Conservation (phyloP, 2,888 invertebrate species). For the Stenichneumon culpator region DNA sequence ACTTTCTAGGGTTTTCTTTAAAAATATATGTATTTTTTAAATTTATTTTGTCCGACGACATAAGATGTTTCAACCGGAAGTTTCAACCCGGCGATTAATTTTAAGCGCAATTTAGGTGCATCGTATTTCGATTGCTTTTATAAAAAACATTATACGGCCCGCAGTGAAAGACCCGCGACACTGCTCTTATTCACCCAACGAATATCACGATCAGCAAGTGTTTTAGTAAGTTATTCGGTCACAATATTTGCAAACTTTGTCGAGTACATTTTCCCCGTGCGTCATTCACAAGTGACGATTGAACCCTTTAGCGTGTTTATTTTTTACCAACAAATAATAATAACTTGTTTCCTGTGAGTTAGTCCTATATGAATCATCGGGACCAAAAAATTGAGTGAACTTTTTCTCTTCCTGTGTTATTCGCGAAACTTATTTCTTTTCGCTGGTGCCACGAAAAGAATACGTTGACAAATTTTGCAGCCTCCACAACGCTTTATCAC, state of each 20-base stretch:
- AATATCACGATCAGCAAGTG: background rate
- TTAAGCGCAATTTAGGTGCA: background rate
- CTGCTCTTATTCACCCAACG: background rate
- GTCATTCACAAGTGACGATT: background rate
- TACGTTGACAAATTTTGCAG: background rate
- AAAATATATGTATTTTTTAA: background rate
- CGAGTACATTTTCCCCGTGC: background rate
- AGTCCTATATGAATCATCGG: background rate
- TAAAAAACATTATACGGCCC: background rate
- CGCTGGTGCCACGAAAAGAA: background rate
- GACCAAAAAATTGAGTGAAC: background rate
- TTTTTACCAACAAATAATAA: background rate
- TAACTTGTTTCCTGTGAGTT: background rate
- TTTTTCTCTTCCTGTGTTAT: background rate
- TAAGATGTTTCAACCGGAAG: background rate
- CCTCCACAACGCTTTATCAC: background rate
- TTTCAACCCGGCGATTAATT: background rate
- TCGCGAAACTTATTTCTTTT: background rate
- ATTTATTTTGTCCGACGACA: background rate
- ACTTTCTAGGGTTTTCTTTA: background rate
- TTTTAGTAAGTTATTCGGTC: background rate
- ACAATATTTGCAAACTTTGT: background rate
- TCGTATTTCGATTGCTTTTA: background rate
- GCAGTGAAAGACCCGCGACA: background rate
- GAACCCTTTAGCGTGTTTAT: background rate